Evolutionary conservation across 1,140 invertebrate species (phyloP), one percentile per base, ranked within the genome.

Genomic region (Drosophila prosaltans): DNA sequence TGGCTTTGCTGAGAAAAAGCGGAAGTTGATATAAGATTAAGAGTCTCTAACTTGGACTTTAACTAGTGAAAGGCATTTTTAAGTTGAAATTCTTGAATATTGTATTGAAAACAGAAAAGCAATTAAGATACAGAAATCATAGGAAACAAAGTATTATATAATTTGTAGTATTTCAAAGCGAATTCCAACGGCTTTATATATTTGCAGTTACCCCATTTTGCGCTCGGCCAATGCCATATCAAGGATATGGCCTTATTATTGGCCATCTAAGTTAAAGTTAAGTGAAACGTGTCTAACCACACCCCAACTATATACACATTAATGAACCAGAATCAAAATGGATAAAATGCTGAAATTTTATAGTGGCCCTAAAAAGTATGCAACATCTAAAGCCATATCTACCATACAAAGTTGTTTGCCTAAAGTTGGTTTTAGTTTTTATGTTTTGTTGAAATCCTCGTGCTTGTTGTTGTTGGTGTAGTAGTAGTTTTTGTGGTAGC

Each of bases 401-500:
- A n/a, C 45, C 45, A 26, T 26, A 51, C 45, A 51, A 51, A 51
- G 45, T 51, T 51, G 45, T 51, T 51, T 51, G 45, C 21, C 45
- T 51, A 26, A 51, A 51, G 45, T 51, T 51, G 21, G 21, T 51
- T 51, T 51, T 26, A 51, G 41, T 43, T 43, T 43, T 43, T n/a
- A 9, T 51, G 36, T 59, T 30, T 39, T 59, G 30, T 0, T 32
- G n/a, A 3, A 32, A n/a, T 58, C 36, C 11, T 39, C 39, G 57
- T 21, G 8, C 2, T 3, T 26, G 45, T 24, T 48, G 16, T 48
- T 48, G 16, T 21, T 45, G 55, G 6, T 28, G n/a, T 21, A 39
- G 30, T n/a, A 39, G 57, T 32, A 59, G 57, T 59, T 59, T 40
- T 59, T 21, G 21, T 39, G 57, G 57, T 39, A 59, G 32, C 16